Conservation (phyloP, 30 jellyfish, hydroid and myxozoan genomes). For the Hydra vulgaris region DNA sequence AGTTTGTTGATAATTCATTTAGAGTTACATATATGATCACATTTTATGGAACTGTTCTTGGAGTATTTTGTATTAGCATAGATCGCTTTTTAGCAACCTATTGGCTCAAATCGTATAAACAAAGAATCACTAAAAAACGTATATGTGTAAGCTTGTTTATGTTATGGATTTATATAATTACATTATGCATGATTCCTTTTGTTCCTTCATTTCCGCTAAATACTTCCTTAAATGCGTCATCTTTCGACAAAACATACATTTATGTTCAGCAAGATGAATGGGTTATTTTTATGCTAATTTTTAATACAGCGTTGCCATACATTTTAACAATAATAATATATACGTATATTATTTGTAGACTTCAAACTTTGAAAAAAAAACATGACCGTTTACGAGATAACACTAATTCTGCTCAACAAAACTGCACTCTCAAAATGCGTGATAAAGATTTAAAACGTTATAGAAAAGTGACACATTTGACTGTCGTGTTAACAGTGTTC, state of each 20-base stretch:
- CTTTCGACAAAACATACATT: not conserved
- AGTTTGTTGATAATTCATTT: slow-evolving; percentile 32
- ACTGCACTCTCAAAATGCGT: not conserved
- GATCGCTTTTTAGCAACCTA: slow-evolving; percentile 71
- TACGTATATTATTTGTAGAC: slow-evolving; percentile 21
- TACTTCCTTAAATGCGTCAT: not conserved
- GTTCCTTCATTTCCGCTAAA: slow-evolving; percentile 13
- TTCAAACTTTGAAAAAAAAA: not conserved
- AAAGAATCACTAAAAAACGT: slow-evolving; percentile 41
- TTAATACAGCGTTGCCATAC: slow-evolving; percentile 68
- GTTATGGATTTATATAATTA: slow-evolving; percentile 50
- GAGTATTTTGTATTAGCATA: slow-evolving; percentile 34
- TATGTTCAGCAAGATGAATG: slow-evolving; percentile 53
- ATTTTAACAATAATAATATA: slow-evolving; percentile 33
- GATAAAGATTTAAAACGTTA: slow-evolving; percentile 19
- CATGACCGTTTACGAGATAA: not conserved
- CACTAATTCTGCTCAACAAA: not conserved
- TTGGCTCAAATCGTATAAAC: slow-evolving; percentile 39
- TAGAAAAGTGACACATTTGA: slow-evolving; percentile 38
- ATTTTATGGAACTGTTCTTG: slow-evolving; percentile 53
- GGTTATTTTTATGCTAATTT: slow-evolving; percentile 52
- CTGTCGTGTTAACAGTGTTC: slow-evolving; percentile 30
- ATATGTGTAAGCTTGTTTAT: slow-evolving; percentile 18
- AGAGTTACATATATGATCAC: slow-evolving; percentile 73
- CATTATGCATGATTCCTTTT: slow-evolving; percentile 61